These are phyloP conservation scores for Galerucella nymphaeae DNA, from an alignment of 2,888 invertebrate genomes.

Conservation along the genomic window DNA sequence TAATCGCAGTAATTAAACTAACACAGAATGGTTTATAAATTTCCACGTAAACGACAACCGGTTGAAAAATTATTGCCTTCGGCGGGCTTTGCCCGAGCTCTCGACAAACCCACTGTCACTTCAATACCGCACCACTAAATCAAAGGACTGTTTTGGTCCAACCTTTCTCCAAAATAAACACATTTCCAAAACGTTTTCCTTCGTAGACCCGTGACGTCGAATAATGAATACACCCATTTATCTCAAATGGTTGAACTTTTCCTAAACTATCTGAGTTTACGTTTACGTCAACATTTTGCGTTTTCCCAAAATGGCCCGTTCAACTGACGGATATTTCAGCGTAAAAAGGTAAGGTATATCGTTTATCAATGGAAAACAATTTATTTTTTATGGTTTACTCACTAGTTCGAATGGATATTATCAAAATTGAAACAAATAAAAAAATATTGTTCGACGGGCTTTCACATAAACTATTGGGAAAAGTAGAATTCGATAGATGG, in stretches of 20 bases:
- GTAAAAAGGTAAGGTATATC: constrained; percentile 2
- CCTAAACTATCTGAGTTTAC: constrained; percentile 35
- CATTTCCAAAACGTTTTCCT: constrained; percentile 49
- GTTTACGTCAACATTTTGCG: constrained; percentile 31
- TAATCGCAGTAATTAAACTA: constrained; percentile 42
- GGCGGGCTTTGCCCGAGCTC: constrained; percentile 56
- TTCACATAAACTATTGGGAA: too few species aligned
- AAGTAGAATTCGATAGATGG: too few species aligned
- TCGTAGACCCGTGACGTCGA: constrained; percentile 43
- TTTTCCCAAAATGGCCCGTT: constrained; percentile 31
- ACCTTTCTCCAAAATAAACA: constrained; percentile 56
- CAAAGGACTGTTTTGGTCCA: constrained; percentile 54
- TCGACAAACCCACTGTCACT: constrained; percentile 62
- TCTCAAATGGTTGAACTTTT: constrained; percentile 38
- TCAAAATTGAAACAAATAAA: background rate
- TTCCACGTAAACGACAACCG: constrained; percentile 45
- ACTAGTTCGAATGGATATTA: background rate
- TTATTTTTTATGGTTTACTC: constrained; percentile 4
- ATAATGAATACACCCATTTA: constrained; percentile 47
- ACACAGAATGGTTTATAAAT: constrained; percentile 43
- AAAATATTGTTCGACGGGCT: too few species aligned
- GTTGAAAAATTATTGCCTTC: constrained; percentile 56
- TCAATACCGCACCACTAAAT: constrained; percentile 63
- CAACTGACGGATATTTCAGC: constrained; percentile 31
- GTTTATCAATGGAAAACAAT: constrained; percentile 22